These are phyloP conservation scores for Ennomos quercinarius DNA, from an alignment of 2,888 invertebrate species.

Conservation along the genomic window DNA sequence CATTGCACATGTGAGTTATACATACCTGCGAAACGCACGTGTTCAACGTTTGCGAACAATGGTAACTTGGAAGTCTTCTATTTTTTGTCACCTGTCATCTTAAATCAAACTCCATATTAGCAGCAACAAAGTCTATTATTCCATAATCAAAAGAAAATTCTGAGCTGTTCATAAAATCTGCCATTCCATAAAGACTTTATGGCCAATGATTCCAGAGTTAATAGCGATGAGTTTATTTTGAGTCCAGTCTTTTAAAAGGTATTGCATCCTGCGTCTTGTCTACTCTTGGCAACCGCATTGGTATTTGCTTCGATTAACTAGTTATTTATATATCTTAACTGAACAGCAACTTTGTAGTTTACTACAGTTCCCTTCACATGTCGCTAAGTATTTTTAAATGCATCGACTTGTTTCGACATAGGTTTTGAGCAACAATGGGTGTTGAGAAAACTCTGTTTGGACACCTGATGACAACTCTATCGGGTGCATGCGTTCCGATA, in stretches of 20 bases:
- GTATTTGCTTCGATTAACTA: slow-evolving; percentile 25
- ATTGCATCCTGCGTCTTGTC: slow-evolving; percentile 42
- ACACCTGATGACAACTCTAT: slow-evolving; percentile 77
- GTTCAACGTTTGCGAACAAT: slow-evolving; percentile 73
- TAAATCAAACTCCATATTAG: slow-evolving; percentile 54
- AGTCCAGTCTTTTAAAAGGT: slow-evolving; percentile 54
- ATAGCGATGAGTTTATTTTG: slow-evolving; percentile 61
- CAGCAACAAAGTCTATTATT: slow-evolving; percentile 56
- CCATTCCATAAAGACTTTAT: slow-evolving; percentile 57
- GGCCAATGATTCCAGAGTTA: slow-evolving; percentile 61
- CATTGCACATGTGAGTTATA: slow-evolving; percentile 77
- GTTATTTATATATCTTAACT: slow-evolving; percentile 35
- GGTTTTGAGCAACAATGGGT: slow-evolving; percentile 33
- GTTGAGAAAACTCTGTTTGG: slow-evolving; percentile 55
- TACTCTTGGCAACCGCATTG: slow-evolving; percentile 37
- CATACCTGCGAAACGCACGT: slow-evolving; percentile 81
- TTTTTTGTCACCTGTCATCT: slow-evolving; percentile 48
- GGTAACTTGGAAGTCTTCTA: slow-evolving; percentile 52
- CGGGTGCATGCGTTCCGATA: slow-evolving; percentile 58
- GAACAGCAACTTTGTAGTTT: slow-evolving; percentile 30
- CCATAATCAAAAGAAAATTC: slow-evolving; percentile 40
- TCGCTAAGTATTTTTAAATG: slow-evolving; percentile 29
- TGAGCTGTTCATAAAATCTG: slow-evolving; percentile 60
- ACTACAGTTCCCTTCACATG: slow-evolving; percentile 23
- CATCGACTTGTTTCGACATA: slow-evolving; percentile 31